A percentile compares a stretch with the other conserved stretches of the same genome.
Evolutionary conservation across 2,797 vertebrate genomes (phyloP).

Genomic region (Serranus cabrilla): DNA sequence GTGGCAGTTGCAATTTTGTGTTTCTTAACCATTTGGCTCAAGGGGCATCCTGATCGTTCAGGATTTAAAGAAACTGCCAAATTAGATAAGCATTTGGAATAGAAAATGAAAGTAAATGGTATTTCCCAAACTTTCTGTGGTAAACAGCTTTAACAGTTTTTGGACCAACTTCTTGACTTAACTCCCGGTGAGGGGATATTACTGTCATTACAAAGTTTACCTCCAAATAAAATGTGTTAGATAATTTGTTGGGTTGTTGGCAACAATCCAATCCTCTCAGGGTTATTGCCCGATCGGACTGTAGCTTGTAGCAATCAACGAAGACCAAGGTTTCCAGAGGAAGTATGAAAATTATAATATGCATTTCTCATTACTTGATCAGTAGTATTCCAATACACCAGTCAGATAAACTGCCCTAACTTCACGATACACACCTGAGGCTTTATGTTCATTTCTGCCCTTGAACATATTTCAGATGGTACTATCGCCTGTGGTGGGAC

Average conservation of each 20-base stretch:
- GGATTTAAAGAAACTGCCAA: constrained; percentile 1
- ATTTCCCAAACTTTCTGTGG: background rate
- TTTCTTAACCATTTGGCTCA: background rate
- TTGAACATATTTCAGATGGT: background rate
- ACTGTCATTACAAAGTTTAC: constrained; percentile 10
- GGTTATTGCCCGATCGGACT: background rate
- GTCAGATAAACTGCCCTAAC: background rate
- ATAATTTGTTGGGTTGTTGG: background rate
- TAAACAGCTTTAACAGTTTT: constrained; percentile 13
- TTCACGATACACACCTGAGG: background rate
- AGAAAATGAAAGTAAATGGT: background rate
- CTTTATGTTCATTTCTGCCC: constrained; percentile 1
- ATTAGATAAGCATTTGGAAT: background rate
- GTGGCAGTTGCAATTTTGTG: background rate
- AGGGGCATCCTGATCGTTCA: background rate
- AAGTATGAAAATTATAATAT: background rate
- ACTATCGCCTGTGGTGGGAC: constrained; percentile 7
- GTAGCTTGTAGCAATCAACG: fast-evolving
- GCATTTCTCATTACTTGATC: background rate
- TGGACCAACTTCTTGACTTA: constrained; percentile 11
- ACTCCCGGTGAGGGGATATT: background rate
- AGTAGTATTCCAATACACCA: background rate
- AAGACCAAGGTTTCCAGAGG: background rate
- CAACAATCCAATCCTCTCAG: background rate
- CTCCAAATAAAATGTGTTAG: background rate